Evolutionary conservation across 1,140 invertebrate genomes (phyloP).

Genomic region (Hormaphis cornu): DNA sequence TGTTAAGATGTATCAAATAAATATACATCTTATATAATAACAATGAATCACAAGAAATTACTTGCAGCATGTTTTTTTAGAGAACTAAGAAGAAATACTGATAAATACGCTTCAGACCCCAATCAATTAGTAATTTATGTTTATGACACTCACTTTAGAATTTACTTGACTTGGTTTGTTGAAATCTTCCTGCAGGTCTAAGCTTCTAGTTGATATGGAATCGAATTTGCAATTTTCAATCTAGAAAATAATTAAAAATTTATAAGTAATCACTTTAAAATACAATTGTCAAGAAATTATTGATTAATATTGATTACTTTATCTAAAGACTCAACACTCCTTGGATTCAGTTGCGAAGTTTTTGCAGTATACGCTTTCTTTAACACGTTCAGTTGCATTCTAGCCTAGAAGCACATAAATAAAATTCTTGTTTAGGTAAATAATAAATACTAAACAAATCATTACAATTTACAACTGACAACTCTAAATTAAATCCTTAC

Average conservation of each 20-base stretch:
- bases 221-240: slow-evolving; percentile 4
- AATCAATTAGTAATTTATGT: too few relatives aligned
- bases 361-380: slow-evolving; percentile 14
- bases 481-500: too few relatives aligned
- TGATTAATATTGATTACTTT: too few relatives aligned
- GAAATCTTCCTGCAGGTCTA: background rate
- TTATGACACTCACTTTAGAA: background rate
- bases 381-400: slow-evolving; percentile 16
- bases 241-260: background rate
- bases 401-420: background rate
- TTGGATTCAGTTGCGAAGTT: background rate
- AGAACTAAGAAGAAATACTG: too few relatives aligned
- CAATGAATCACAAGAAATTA: too few relatives aligned
- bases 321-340: background rate
- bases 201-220: background rate
- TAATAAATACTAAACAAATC: too few relatives aligned
- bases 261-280: background rate
- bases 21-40: too few relatives aligned
- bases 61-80: too few relatives aligned
- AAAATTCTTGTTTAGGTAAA: too few relatives aligned
- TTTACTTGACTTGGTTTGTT: background rate
- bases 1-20: too few relatives aligned
- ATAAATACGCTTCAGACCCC: too few relatives aligned
- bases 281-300: background rate
- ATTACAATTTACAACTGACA: too few relatives aligned